A percentile compares a stretch with the other conserved stretches of the same genome.
Conservation (phyloP, 2,888 invertebrate species). For the Philereme transversata region DNA sequence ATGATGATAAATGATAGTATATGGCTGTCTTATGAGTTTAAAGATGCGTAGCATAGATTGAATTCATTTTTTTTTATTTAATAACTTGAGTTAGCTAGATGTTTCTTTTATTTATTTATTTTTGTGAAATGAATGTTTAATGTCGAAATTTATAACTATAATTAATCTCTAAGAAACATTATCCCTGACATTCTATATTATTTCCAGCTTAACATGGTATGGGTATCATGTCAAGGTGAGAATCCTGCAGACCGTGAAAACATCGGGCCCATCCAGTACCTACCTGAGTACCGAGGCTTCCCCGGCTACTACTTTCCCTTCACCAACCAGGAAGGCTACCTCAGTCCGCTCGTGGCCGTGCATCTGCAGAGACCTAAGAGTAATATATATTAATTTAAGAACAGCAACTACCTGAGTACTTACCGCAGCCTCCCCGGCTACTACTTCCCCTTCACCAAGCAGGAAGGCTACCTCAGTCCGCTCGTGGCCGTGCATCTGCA, state of each 20-base stretch:
- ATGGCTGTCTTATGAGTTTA: too few relatives aligned
- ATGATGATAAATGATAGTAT: too few relatives aligned
- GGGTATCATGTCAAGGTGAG: constrained; percentile 97
- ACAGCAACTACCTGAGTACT: constrained; percentile 87
- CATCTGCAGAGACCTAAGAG: constrained; percentile 92
- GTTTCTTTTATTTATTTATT: too few relatives aligned
- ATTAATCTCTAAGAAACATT: too few relatives aligned
- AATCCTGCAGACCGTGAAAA: constrained; percentile 96
- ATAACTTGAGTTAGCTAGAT: too few relatives aligned
- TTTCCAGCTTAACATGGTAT: constrained; percentile 90
- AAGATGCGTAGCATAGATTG: too few relatives aligned
- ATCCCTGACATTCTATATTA: background rate
- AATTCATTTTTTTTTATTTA: too few relatives aligned
- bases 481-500: too few relatives aligned
- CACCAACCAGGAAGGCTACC: constrained; percentile 93
- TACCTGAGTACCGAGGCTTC: constrained; percentile 90
- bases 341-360: constrained; percentile 94
- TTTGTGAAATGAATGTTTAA: too few relatives aligned
- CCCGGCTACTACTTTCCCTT: constrained; percentile 96
- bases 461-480: too few relatives aligned
- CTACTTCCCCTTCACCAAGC: too few relatives aligned
- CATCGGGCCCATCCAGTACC: constrained; percentile 92
- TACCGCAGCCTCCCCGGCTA: constrained; percentile 3
- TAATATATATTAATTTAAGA: constrained; percentile 62
- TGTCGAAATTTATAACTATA: too few relatives aligned